These are phyloP conservation scores for Phyllotreta cruciferae DNA, from an alignment of 2,888 invertebrate species.

Conservation along the genomic window DNA sequence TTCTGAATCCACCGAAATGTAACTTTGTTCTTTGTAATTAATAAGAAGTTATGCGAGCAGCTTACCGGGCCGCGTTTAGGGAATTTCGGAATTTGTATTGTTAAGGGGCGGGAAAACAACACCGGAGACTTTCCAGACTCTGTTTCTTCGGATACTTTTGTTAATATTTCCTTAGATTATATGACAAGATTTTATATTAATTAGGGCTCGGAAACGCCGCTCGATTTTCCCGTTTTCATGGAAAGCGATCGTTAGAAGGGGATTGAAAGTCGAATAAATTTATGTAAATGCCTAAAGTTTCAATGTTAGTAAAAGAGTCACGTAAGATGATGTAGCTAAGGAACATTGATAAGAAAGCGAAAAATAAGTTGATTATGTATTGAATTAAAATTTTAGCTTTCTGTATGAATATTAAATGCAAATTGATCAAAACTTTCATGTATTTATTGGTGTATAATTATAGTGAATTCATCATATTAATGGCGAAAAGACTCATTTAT, in stretches of 20 bases:
- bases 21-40: constrained; percentile 43
- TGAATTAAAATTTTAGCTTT: too few relatives aligned
- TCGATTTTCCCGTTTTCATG: constrained; percentile 13
- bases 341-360: too few relatives aligned
- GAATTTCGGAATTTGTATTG: constrained; percentile 35
- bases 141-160: constrained; percentile 29
- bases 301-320: not conserved
- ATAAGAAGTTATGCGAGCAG: constrained; percentile 44
- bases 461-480: too few relatives aligned
- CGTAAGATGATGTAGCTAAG: too few relatives aligned
- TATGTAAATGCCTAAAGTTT: constrained; percentile 12
- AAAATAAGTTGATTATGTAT: too few relatives aligned
- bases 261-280: constrained; percentile 22
- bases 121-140: constrained; percentile 21
- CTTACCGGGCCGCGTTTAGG: constrained; percentile 35
- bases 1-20: constrained; percentile 31
- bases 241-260: constrained; percentile 23
- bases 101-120: constrained; percentile 20
- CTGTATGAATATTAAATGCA: too few relatives aligned
- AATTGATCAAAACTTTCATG: too few relatives aligned
- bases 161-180: constrained; percentile 28
- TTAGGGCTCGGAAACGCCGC: constrained; percentile 16
- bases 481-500: too few relatives aligned
- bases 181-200: constrained; percentile 26
- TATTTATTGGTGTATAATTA: too few relatives aligned